Base-by-base conservation (phyloP, 2,797 vertebrate genomes). In the Salmo trutta region DNA sequence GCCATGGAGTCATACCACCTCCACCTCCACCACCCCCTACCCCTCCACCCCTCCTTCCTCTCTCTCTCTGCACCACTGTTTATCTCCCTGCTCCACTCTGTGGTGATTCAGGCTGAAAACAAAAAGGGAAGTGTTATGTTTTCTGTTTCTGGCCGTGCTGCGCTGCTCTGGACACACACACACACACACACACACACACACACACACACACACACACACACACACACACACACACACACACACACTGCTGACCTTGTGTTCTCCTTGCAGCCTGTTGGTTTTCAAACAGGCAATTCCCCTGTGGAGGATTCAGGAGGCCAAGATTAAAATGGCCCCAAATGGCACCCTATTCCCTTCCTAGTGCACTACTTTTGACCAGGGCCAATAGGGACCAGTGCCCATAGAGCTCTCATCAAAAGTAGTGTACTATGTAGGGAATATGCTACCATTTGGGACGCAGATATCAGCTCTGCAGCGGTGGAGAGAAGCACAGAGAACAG, bases 181-280 rank as follows among this genome's bases (percentile, higher is more conserved):
- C 16, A n/a, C 53, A 19, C 53, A n/a, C 4, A 56, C 15, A 1
- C 65, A 29, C 29, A 2, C 12, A 16, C 33, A 36, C 33, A 36
- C 36, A 36, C 36, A 36, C 36, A 3, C 62, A 21, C 21, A 21
- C 62, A 3, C 24, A 64, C 21, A 66, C 65, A 66, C 64, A 66
- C 29, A 67, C 64, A 66, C 62, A 65, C 62, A 65, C 62, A 64
- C 5, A 51, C 36, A 47, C 17, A 47, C 0, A 51, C n/a, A 71
- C 41, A 3, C 68, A 71, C 69, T 68, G 59, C 59, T 84, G 83
- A 86, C 84, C 85, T 89, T 89, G 76, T 79, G 66, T 77, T 88
- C 79, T 87, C 81, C 79, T 78, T 79, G 75, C 74, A 82, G 79
- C 52, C 76, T 24, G 78, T 80, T 87, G 76, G 71, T 82, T 70